These are phyloP conservation scores for Thumatha senex DNA, from an alignment of 2,888 invertebrate species.

Conservation along the genomic window DNA sequence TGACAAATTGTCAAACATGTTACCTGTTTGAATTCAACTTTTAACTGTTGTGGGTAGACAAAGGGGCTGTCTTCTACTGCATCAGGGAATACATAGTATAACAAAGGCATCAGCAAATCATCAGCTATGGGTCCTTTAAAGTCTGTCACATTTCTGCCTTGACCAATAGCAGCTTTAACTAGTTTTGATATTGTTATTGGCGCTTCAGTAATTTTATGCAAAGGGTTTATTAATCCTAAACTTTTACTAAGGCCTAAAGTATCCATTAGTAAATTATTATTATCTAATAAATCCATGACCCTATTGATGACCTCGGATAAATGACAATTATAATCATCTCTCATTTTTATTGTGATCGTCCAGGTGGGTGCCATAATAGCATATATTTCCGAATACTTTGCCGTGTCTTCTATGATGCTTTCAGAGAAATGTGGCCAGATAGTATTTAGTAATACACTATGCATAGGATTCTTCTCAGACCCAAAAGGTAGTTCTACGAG, in stretches of 20 bases:
- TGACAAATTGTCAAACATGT: conserved; percentile 1
- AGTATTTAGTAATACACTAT: conserved; percentile 89
- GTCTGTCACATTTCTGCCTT: conserved; percentile 82
- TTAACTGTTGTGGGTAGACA: conserved; percentile 77
- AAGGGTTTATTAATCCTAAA: conserved; percentile 81
- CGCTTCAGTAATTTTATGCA: conserved; percentile 90
- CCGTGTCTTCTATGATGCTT: conserved; percentile 93
- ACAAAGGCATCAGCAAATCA: conserved; percentile 88
- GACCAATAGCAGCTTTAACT: conserved; percentile 80
- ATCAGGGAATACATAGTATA: conserved; percentile 95
- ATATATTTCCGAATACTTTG: conserved; percentile 94
- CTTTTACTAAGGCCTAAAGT: conserved; percentile 73
- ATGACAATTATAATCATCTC: conserved; percentile 88
- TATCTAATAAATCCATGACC: conserved; percentile 86
- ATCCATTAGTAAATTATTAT: conserved; percentile 73
- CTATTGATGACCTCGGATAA: conserved; percentile 90
- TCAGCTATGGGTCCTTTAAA: conserved; percentile 89
- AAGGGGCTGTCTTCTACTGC: conserved; percentile 86
- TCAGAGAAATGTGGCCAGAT: conserved; percentile 95
- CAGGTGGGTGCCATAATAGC: conserved; percentile 91
- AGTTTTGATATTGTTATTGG: conserved; percentile 86
- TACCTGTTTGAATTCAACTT: conserved; percentile 75
- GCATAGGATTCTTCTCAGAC: conserved; percentile 91
- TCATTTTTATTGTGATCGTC: conserved; percentile 87
- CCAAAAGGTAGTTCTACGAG: conserved; percentile 90